Evolutionary conservation across 2,113 vertebrate genomes (phyloP).

Genomic region (Tragelaphus scriptus): DNA sequence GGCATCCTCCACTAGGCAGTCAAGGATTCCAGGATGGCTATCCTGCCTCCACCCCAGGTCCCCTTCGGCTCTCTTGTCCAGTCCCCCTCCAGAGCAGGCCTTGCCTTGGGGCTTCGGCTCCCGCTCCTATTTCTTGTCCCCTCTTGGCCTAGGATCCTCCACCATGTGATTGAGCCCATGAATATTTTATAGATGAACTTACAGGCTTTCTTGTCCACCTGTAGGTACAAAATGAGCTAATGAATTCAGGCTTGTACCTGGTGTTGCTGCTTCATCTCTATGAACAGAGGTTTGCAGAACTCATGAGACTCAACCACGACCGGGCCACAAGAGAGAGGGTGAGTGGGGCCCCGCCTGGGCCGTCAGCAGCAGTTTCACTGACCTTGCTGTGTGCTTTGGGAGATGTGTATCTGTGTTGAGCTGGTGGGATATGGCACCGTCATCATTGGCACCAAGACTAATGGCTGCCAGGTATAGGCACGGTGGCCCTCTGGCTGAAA

Average conservation of each 20-base stretch:
- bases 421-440: background rate
- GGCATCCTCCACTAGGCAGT: background rate
- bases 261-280: constrained; percentile 68
- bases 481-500: background rate
- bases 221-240: constrained; percentile 53
- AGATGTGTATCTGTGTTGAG: background rate
- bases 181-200: background rate
- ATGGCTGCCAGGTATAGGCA: background rate
- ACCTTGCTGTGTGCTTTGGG: accelerated
- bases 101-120: background rate
- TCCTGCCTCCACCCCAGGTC: background rate
- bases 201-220: background rate
- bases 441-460: background rate
- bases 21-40: background rate
- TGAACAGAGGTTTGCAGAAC: constrained; percentile 65
- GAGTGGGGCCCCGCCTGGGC: background rate
- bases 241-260: constrained; percentile 59
- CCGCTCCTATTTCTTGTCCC: background rate
- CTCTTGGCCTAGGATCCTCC: background rate
- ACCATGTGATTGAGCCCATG: background rate
- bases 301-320: constrained; percentile 42
- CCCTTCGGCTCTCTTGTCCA: background rate
- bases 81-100: background rate
- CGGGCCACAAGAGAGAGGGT: constrained; percentile 17
- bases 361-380: accelerated